These are phyloP conservation scores for Amazona finschi DNA, from an alignment of 2,797 vertebrate genomes.

Conservation along the genomic window DNA sequence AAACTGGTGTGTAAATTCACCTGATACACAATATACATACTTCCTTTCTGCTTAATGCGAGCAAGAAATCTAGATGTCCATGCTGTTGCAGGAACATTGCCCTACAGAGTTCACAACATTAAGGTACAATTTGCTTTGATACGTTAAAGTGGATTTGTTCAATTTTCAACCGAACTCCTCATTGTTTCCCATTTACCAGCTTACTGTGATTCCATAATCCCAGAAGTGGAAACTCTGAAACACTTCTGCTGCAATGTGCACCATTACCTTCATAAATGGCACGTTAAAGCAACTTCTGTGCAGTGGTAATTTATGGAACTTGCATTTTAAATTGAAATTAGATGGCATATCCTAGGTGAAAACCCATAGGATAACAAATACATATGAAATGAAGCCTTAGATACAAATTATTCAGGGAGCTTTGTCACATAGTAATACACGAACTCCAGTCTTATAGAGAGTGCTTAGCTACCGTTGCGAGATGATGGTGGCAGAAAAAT, in stretches of 20 bases:
- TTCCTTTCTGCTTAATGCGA: neutral
- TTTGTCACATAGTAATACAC: neutral
- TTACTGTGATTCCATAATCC: neutral
- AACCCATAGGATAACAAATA: conserved; percentile 51
- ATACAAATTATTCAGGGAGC: conserved; percentile 40
- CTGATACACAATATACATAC: neutral
- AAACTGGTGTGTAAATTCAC: neutral
- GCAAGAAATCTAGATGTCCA: neutral
- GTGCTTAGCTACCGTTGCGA: neutral
- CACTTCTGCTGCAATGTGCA: neutral
- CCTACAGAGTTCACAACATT: neutral
- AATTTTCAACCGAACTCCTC: neutral
- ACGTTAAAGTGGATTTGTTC: conserved; percentile 8
- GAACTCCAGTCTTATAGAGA: neutral
- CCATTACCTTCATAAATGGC: conserved; percentile 9
- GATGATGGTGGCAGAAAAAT: neutral
- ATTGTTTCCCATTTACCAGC: neutral
- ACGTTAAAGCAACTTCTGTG: conserved; percentile 30
- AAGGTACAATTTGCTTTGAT: neutral
- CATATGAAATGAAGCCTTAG: neutral
- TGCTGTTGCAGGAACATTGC: neutral
- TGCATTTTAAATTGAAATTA: conserved; percentile 44
- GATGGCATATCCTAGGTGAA: conserved; percentile 20
- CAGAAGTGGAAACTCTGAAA: conserved; percentile 8
- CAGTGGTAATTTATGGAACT: conserved; percentile 29